phyloP scores from a whole-genome alignment of 2,113 vertebrate species.

The Nipponia nippon region DNA sequence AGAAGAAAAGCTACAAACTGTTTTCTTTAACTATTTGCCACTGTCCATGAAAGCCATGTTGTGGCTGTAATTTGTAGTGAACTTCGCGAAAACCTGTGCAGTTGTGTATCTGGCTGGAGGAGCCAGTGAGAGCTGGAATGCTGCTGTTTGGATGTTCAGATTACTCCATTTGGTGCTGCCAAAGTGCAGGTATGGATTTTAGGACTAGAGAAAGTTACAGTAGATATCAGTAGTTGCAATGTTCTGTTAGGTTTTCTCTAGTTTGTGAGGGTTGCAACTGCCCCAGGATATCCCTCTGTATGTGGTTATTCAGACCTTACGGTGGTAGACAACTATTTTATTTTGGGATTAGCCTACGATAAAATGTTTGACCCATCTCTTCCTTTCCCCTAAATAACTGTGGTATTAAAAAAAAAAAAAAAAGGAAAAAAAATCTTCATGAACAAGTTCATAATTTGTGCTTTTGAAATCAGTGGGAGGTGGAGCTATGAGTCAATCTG shows the following conservation, averaged over 20 bases:
- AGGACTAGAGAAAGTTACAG: background rate
- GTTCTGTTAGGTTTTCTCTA: background rate
- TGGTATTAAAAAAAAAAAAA: background rate
- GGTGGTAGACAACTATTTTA: background rate
- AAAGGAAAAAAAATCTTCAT: background rate
- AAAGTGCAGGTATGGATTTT: background rate
- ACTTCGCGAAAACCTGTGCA: background rate
- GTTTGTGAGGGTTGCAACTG: background rate
- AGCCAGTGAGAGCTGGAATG: background rate
- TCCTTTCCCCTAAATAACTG: background rate
- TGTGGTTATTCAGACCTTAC: background rate
- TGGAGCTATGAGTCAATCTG: conserved; percentile 33
- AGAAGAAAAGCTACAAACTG: background rate
- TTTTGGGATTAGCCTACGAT: background rate
- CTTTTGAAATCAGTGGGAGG: conserved; percentile 43
- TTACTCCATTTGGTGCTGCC: background rate
- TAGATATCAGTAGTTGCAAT: background rate
- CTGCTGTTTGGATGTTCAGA: background rate
- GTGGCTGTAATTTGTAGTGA: background rate
- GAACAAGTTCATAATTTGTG: background rate
- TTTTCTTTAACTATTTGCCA: background rate
- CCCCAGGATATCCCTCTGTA: background rate
- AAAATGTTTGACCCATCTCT: background rate
- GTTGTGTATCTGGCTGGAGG: background rate
- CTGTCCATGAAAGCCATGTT: background rate